Evolutionary conservation across 2,797 vertebrate species (phyloP), one percentile per base, ranked within the genome.

Genomic region (Neosalanx taihuensis): DNA sequence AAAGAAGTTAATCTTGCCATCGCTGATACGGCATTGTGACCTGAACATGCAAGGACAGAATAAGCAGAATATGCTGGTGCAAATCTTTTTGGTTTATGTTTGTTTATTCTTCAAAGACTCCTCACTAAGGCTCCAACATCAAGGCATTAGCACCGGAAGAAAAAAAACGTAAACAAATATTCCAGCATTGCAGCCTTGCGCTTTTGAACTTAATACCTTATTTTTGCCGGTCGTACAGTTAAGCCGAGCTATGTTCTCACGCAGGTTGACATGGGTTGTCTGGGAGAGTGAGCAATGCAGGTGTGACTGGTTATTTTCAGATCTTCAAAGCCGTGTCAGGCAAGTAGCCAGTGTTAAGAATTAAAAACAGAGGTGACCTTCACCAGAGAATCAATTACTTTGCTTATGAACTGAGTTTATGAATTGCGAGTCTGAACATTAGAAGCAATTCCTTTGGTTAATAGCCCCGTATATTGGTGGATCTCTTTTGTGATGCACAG

Each of bases 291-390:
- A 46, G n/a, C 65, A 76, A 57, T 6, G 67, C 12, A 71, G 33
- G 46, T 64, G 15, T 46, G 29, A 60, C 67, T 70, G 41, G 26
- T 53, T 46, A 35, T 76, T 75, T 78, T 73, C n/a, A 1, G 30
- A 53, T 76, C 56, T 79, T 79, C 79, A 56, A 77, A 46, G 10
- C 70, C 77, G 31, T 68, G 72, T 83, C 80, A 75, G 90, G 90
- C 86, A 84, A 89, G 89, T 83, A 85, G 82, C 85, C 84, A 90
- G 72, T 86, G 78, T 81, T 90, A 75, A 88, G 90, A 87, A 90
- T 87, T 91, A 88, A 91, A 93, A 93, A 90, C 87, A 88, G 87
- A 91, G 92, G 93, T 94, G 93, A 95, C 94, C 93, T 94, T 95
- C 90, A 89, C 89, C 81, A 89, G 85, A 89, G 88, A 94, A 95